Conservation (phyloP, 2,888 invertebrate genomes). For the Plebejus anna region DNA sequence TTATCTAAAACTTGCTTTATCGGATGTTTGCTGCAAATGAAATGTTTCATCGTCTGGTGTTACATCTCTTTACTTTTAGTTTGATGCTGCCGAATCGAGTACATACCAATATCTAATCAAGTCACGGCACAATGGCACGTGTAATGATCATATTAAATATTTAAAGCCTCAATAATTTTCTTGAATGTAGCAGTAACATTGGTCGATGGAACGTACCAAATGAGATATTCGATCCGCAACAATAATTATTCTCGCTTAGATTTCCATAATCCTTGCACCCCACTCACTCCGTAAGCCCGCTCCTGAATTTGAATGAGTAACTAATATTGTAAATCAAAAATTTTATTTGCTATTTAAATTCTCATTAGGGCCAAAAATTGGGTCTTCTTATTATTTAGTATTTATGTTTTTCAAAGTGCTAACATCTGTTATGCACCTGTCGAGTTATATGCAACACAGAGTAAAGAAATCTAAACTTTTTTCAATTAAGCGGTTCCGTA, state of each 20-base stretch:
- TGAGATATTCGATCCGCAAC: conserved; percentile 8
- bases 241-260: conserved; percentile 16
- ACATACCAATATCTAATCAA: not conserved
- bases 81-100: not conserved
- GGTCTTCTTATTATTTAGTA: not conserved
- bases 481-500: not conserved
- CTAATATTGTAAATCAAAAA: conserved; percentile 13
- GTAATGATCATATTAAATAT: not conserved
- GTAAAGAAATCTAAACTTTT: not conserved
- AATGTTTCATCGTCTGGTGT: too few species aligned
- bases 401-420: not conserved
- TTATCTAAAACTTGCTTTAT: too few species aligned
- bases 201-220: conserved; percentile 7
- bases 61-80: too few species aligned
- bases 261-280: conserved; percentile 19
- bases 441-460: not conserved
- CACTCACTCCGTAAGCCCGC: conserved; percentile 4
- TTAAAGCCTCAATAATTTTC: not conserved
- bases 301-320: conserved; percentile 9
- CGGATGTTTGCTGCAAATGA: too few species aligned
- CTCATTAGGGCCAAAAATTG: not conserved
- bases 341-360: not conserved
- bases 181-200: not conserved
- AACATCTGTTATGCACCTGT: not conserved
- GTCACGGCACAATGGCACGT: not conserved